Evolutionary conservation across 1,140 invertebrate species (phyloP), one percentile per base, ranked within the genome.

Genomic region (Acarapis woodi): DNA sequence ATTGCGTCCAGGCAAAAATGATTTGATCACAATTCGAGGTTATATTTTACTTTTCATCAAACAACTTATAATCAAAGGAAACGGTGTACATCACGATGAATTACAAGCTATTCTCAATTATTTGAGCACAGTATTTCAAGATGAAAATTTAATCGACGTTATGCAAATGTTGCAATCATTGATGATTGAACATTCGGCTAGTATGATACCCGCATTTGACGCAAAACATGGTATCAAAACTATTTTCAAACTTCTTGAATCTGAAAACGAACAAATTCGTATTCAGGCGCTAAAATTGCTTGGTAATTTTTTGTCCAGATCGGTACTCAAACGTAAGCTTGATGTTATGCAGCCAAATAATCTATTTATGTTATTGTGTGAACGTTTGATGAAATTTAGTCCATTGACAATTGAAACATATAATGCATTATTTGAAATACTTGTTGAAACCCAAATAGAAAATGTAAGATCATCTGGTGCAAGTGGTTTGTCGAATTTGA

Each of bases 321-420:
- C 63, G 33, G 69, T 66, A 16, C 56, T 61, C 41, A 69, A 66
- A 59, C 65, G 88, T 43, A 96, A 97, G 58, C 90, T 88, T 53
- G 87, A 94, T 55, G 80, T 90, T 10, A 90, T 97, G 82, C 83
- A 77, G 47, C 83, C 87, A 3, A 73, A 90, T 57, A 97, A 99
- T 64, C 63, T 97, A 45, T 96, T 96, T 59, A 90, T 87, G 14
- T 55, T 99, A 41, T 61, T 99, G 37, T 75, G 83, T 3, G 88
- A 94, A 54, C 64, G 85, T 42, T 61, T 99, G 38, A 62, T 88
- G 41, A 21, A 24, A 8, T 44, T 37, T 24, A 44, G 34, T 16
- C 42, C 42, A 18, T 16, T 44, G 16, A 23, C 33, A 2, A 25
- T 44, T 8, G 26, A 37, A 26, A 88, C 79, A 8, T 99, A 99